A percentile compares a stretch with the other conserved stretches of the same genome.
Conservation (phyloP, 1,140 invertebrate species). For the Proales similis region DNA sequence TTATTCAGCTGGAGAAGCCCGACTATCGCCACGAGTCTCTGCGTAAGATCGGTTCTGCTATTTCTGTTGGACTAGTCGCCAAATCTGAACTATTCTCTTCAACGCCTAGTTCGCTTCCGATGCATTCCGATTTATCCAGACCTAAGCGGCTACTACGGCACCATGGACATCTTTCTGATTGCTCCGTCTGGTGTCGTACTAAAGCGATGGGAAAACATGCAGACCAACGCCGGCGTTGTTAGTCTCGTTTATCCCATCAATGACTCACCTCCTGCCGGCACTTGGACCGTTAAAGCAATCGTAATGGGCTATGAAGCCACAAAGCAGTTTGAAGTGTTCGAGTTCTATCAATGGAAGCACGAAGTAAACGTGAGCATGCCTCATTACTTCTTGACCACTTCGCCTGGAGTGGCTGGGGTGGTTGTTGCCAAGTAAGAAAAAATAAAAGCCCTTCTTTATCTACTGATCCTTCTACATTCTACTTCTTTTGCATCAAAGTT, state of each 20-base stretch:
- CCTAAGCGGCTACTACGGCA: conserved; percentile 73
- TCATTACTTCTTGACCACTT: conserved; percentile 78
- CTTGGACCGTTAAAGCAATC: conserved; percentile 79
- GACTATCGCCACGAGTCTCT: conserved; percentile 86
- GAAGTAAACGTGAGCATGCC: conserved; percentile 90
- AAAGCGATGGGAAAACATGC: conserved; percentile 78
- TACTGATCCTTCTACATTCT: too few relatives aligned
- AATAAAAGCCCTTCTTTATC: too few relatives aligned
- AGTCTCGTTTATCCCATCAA: conserved; percentile 67
- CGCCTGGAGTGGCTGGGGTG: conserved; percentile 69
- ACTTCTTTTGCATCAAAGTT: conserved; percentile 44
- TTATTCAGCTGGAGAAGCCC: conserved; percentile 87
- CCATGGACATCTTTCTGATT: conserved; percentile 78
- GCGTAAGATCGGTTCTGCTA: too few relatives aligned
- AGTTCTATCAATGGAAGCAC: conserved; percentile 65
- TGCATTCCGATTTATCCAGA: conserved; percentile 80
- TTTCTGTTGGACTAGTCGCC: too few relatives aligned
- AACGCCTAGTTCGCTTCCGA: conserved; percentile 55
- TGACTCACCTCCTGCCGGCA: conserved; percentile 80
- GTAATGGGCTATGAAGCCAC: conserved; percentile 52
- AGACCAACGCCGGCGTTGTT: conserved; percentile 56
- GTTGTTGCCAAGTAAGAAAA: conserved; percentile 78
- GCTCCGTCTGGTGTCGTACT: conserved; percentile 77
- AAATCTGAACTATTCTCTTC: too few relatives aligned
- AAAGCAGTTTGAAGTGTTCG: conserved; percentile 36